Base-by-base conservation (phyloP, 2,113 vertebrate genomes). In the Monarcha castaneiventris region DNA sequence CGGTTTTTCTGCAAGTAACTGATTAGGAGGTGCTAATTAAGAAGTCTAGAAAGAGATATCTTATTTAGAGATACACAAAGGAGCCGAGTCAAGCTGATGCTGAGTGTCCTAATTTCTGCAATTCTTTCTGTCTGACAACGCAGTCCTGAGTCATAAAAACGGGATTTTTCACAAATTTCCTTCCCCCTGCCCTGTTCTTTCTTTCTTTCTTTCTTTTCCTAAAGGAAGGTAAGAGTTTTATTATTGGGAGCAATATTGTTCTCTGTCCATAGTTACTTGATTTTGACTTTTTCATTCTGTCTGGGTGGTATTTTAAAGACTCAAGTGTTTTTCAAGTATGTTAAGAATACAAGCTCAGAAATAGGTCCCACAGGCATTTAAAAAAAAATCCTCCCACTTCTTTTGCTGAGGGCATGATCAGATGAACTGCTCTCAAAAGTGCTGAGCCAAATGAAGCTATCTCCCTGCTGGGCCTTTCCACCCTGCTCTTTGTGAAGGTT, bases 331-430 rank as follows among this genome's bases (percentile, higher is more conserved):
- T 94, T 90, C 15, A 88, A 90, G 25, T 33, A 58, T 43, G 16
- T 88, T 92, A 93, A 92, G 87, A 90, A 78, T 49, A 94, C 25
- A 90, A 87, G 35, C 76, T 89, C 56, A 26, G 29, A 89, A 90
- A 83, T 78, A 86, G 55, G 64, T 92, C 83, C 76, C 88, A 74
- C 7, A 81, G 90, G 90, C 82, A 61, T 54, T 90, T 10, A 5
- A 71, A 93, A 90, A 90, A 61, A 52, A 63, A 16, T 41, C 72
- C 79, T 93, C 72, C 94, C 43, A 74, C 85, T 74, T 94, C 83
- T 96, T 92, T 94, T 92, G 92, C 93, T 97, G 85, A 93, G 76
- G 88, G 92, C 87, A 89, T 81, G 89, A 95, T 94, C 89, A 90
- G 73, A 94, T 84, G 93, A 94, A 89, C 27, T 74, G 27, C 73